Evolutionary conservation across 2,888 invertebrate species (phyloP), one percentile per base, ranked within the genome.

Genomic region (Caenorhabditis sp.): DNA sequence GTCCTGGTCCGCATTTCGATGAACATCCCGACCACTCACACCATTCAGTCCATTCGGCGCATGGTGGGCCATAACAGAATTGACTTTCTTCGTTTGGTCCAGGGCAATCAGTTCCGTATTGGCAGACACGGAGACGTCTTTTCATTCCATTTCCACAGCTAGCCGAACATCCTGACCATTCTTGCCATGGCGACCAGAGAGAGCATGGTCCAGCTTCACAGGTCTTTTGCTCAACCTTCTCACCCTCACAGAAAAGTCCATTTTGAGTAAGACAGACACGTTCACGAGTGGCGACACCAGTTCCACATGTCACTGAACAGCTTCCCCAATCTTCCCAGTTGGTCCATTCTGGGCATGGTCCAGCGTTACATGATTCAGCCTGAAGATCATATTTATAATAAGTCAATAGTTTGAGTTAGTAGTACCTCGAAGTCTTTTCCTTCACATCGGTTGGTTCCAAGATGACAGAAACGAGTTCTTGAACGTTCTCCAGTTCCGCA

Each of bases 31-130:
- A 78, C 83, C 83, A 83, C 61, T 81, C 79, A 50, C 77, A 76
- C 84, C 84, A 84, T 53, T 83, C 81, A 1, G 81, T 81, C 84
- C 84, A 84, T 8, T 64, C 66, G 0, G 84, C 80, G 56, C 83
- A 84, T 25, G 84, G 84, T 3, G 84, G 83, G 60, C 83, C 84
- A 27, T 80, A 80, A 66, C 84, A 84, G 81, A 83, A 84, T 49
- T 77, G 70, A 36, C 77, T 80, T 61, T 84, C 84, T 70, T 82
- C 84, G 12, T 71, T 73, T 54, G 81, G 81, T 68, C 84, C 84
- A 36, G 65, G 70, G 58, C 84, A 84, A 63, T 84, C 84, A 23
- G 82, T 84, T 73, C 84, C 84, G 58, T 74, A 81, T 64, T 83
- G 83, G 70, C 84, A 84, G 56, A 82, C 75, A 49, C 84, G 67